Conservation (phyloP, 2,888 invertebrate species). For the Microctonus aethiopoides region DNA sequence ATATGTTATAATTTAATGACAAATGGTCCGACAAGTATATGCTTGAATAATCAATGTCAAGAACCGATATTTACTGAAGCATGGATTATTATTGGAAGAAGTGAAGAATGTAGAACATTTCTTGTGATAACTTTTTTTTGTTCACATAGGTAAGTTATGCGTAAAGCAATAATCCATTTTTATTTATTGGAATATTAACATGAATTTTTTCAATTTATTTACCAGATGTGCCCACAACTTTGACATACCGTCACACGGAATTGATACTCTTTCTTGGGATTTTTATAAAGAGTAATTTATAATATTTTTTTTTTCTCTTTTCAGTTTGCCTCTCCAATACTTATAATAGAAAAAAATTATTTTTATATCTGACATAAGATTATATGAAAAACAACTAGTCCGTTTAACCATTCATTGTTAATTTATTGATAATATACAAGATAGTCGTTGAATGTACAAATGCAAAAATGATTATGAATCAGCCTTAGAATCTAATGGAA, state of each 20-base stretch:
- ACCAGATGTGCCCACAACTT: conserved; percentile 56
- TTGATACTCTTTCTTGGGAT: conserved; percentile 48
- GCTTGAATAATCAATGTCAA: conserved; percentile 53
- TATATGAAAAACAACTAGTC: neutral
- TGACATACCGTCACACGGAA: conserved; percentile 44
- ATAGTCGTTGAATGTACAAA: conserved; percentile 37
- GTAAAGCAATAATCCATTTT: conserved; percentile 25
- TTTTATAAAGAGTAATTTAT: conserved; percentile 14
- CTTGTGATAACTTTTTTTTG: conserved; percentile 55
- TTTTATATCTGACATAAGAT: neutral
- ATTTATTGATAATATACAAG: conserved; percentile 41
- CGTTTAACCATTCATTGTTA: conserved; percentile 19
- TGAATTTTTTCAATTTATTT: conserved; percentile 35
- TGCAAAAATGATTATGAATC: conserved; percentile 26
- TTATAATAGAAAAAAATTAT: neutral
- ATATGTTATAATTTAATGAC: conserved; percentile 51
- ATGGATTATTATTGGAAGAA: conserved; percentile 54
- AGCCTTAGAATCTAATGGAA: conserved; percentile 33
- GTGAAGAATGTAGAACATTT: conserved; percentile 41
- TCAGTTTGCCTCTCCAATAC: neutral
- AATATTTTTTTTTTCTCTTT: neutral
- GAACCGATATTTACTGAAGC: conserved; percentile 61
- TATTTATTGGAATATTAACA: conserved; percentile 1
- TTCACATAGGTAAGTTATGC: conserved; percentile 50
- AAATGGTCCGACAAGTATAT: conserved; percentile 58